Evolutionary conservation across 2,888 invertebrate genomes (phyloP).

Genomic region (Phalangium opilio): DNA sequence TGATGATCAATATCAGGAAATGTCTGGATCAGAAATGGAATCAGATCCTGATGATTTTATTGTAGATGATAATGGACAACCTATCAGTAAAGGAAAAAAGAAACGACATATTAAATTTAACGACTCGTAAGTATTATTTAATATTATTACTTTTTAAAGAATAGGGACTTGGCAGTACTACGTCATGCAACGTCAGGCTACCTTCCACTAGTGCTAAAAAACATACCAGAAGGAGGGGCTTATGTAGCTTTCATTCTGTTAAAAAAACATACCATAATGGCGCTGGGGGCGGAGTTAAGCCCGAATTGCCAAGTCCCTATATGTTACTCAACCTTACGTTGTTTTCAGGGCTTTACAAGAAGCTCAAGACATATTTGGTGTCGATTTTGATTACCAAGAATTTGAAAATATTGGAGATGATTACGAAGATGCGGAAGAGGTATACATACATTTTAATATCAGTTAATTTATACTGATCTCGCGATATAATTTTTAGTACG

Average conservation of each 20-base stretch:
- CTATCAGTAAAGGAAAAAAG: slow-evolving; percentile 42
- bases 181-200: no score
- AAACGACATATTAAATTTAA: slow-evolving; percentile 46
- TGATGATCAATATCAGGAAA: slow-evolving; percentile 36
- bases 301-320: no score
- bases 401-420: slow-evolving; percentile 57
- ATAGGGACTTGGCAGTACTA: no score
- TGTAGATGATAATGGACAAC: slow-evolving; percentile 85
- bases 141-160: neutral
- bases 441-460: no score
- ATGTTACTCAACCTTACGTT: slow-evolving; percentile 8
- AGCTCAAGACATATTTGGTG: slow-evolving; percentile 97
- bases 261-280: no score
- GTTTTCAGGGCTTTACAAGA: slow-evolving; percentile 72
- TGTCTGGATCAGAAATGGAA: slow-evolving; percentile 33
- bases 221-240: no score
- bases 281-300: no score
- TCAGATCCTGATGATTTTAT: slow-evolving; percentile 78
- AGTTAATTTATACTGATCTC: slow-evolving; percentile 79
- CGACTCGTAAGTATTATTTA: slow-evolving; percentile 53
- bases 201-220: no score
- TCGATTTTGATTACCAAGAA: slow-evolving; percentile 53
- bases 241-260: no score
- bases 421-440: slow-evolving; percentile 45
- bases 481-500: slow-evolving; percentile 30